Conservation (phyloP, 2,888 invertebrate genomes). For the Dicranocentrus wangi region DNA sequence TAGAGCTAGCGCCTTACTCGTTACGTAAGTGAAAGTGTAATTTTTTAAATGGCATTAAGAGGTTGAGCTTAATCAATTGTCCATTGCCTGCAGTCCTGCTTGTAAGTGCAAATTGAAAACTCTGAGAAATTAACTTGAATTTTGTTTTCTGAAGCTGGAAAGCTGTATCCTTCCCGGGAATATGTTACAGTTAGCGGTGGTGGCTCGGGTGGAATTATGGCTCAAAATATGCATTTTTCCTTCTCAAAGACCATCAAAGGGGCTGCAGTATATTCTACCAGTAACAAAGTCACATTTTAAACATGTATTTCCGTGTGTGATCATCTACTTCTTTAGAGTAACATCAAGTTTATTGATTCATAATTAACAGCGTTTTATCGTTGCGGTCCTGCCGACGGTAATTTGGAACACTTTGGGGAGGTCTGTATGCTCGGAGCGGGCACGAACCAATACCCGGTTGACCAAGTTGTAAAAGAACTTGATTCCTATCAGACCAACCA, state of each 20-base stretch:
- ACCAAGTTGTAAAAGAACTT: constrained; percentile 18
- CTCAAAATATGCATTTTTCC: constrained; percentile 25
- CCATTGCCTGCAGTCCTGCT: neutral
- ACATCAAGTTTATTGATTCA: too few species aligned
- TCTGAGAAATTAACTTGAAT: neutral
- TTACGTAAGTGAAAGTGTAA: constrained; percentile 45
- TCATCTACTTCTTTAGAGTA: too few species aligned
- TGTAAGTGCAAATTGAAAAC: neutral
- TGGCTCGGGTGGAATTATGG: constrained; percentile 18
- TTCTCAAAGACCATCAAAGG: constrained; percentile 41
- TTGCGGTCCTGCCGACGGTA: constrained; percentile 42
- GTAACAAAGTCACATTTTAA: constrained; percentile 24
- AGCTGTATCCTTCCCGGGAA: constrained; percentile 15
- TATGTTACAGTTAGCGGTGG: constrained; percentile 44
- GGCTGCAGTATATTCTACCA: constrained; percentile 14
- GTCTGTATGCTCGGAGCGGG: too few species aligned
- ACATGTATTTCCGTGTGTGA: neutral
- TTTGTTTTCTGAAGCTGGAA: constrained; percentile 13
- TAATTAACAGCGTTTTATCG: constrained; percentile 59
- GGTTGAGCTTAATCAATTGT: too few species aligned
- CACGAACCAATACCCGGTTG: constrained; percentile 15
- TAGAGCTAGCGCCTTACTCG: constrained; percentile 34
- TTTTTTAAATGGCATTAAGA: too few species aligned
- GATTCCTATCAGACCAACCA: constrained; percentile 17
- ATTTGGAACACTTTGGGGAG: constrained; percentile 16